Percentiles rank a stretch among this genome's conserved stretches.
phyloP scores from a whole-genome alignment of 2,113 vertebrate species.

The Otocyon megalotis region DNA sequence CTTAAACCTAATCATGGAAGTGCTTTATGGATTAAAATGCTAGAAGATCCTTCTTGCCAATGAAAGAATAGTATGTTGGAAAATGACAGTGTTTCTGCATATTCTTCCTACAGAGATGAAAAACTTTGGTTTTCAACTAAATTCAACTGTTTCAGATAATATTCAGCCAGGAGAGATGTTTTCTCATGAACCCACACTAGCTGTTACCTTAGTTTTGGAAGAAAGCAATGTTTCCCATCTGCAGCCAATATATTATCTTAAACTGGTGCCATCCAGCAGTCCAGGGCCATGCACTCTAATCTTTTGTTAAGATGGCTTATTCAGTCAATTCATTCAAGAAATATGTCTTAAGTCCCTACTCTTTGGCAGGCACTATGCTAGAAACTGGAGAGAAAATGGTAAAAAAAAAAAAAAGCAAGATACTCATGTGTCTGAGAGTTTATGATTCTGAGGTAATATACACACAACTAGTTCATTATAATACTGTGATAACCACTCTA shows the following conservation, averaged over 20 bases:
- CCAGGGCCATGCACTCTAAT: neutral
- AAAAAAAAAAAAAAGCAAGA: neutral
- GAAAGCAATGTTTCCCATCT: neutral
- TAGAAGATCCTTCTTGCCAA: neutral
- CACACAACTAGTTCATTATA: neutral
- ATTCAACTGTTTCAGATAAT: neutral
- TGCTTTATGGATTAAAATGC: conserved; percentile 60
- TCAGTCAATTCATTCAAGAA: conserved; percentile 11
- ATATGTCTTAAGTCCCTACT: conserved; percentile 17
- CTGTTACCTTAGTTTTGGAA: conserved; percentile 31
- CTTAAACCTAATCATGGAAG: conserved; percentile 27
- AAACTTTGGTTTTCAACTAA: neutral
- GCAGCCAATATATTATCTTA: neutral
- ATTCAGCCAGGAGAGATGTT: conserved; percentile 9
- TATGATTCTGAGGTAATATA: neutral
- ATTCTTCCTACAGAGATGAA: conserved; percentile 7
- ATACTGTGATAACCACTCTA: neutral
- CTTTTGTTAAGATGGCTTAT: neutral
- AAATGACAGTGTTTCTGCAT: neutral
- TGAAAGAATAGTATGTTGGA: conserved; percentile 4
- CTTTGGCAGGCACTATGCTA: neutral
- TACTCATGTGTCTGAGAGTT: neutral
- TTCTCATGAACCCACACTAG: neutral
- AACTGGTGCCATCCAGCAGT: neutral
- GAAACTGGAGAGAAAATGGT: neutral